Conservation (phyloP, 2,113 vertebrate genomes). For the Urocolius indicus region DNA sequence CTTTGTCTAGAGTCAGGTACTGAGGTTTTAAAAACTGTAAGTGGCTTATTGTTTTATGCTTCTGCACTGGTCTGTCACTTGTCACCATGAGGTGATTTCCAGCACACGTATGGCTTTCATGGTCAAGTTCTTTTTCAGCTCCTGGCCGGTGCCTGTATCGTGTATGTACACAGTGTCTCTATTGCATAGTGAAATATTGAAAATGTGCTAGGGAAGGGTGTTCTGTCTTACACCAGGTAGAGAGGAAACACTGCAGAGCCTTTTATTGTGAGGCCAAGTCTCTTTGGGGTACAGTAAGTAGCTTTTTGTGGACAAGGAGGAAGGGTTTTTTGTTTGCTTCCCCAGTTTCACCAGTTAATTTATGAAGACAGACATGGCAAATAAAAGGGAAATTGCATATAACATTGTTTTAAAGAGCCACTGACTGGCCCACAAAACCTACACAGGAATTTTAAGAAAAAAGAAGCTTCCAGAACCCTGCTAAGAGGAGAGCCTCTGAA, state of each 20-base stretch:
- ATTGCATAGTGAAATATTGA: not conserved
- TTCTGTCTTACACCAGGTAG: not conserved
- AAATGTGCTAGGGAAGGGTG: not conserved
- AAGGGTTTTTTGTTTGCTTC: not conserved
- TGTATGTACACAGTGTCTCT: not conserved
- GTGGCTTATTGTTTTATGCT: not conserved
- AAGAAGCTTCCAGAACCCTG: not conserved
- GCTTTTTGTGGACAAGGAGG: not conserved
- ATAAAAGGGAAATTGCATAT: not conserved
- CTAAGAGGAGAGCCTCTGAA: not conserved
- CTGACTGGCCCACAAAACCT: not conserved
- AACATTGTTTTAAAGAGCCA: not conserved
- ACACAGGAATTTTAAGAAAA: not conserved
- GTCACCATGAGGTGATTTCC: not conserved
- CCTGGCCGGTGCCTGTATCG: not conserved
- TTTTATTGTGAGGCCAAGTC: not conserved
- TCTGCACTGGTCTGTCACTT: not conserved
- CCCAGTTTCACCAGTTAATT: not conserved
- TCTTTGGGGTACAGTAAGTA: not conserved
- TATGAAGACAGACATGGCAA: not conserved
- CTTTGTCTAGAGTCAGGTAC: conserved; percentile 91
- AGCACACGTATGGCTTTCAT: not conserved
- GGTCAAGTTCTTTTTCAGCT: not conserved
- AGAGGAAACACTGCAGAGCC: not conserved
- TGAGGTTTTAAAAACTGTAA: not conserved